These are phyloP conservation scores for Sepioteuthis lessoniana DNA, from an alignment of 2,888 invertebrate species.

Conservation along the genomic window DNA sequence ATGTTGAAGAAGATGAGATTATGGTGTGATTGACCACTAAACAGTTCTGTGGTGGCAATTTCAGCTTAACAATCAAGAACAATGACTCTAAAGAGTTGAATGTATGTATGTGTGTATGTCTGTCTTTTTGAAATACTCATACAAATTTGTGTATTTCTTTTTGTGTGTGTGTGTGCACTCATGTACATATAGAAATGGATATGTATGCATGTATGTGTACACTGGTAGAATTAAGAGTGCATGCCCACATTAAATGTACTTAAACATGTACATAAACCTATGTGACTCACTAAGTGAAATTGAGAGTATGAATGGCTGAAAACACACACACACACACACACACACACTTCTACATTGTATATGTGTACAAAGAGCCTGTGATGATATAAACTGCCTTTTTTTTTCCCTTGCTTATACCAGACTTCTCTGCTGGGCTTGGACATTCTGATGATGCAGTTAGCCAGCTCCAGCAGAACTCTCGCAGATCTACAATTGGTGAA, in stretches of 20 bases:
- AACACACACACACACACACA: background rate
- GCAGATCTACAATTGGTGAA: background rate
- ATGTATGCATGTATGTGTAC: conserved; percentile 50
- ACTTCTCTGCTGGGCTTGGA: background rate
- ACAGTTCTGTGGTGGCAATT: background rate
- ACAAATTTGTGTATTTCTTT: background rate
- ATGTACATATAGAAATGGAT: conserved; percentile 49
- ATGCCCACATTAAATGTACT: conserved; percentile 35
- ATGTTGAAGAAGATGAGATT: conserved; percentile 43
- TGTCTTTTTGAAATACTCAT: conserved; percentile 15
- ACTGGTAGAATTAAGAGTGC: conserved; percentile 1
- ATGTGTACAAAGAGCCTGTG: background rate
- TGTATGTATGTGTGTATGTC: background rate
- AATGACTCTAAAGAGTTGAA: background rate
- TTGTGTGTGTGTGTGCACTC: conserved; percentile 48
- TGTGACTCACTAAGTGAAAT: background rate
- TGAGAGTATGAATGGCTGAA: background rate
- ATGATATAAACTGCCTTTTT: background rate
- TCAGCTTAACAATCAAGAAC: background rate
- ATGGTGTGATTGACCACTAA: conserved; percentile 37
- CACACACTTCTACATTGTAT: background rate
- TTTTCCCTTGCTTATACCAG: background rate
- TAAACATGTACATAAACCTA: conserved; percentile 39
- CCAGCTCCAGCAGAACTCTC: background rate
- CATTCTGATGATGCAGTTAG: background rate